These are phyloP conservation scores for Thymelicus acteon DNA, from an alignment of 2,888 invertebrate genomes.

Conservation along the genomic window DNA sequence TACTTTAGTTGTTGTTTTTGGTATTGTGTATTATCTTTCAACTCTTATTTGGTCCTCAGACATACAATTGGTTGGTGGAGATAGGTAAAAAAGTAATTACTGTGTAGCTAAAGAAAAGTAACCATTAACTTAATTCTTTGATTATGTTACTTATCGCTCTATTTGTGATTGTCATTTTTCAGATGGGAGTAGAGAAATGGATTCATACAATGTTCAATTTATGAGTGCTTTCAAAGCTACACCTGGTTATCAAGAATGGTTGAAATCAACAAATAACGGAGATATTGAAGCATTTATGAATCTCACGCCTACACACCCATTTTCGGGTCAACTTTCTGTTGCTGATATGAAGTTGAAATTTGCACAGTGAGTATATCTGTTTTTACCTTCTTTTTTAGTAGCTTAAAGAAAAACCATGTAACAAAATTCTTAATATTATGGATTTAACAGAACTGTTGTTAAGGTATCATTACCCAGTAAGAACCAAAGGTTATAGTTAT, in stretches of 20 bases:
- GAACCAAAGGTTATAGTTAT: no score
- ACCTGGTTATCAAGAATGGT: conserved; percentile 95
- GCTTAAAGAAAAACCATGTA: no score
- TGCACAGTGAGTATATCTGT: conserved; percentile 90
- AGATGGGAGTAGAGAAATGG: conserved; percentile 92
- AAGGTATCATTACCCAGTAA: no score
- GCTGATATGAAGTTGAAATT: conserved; percentile 96
- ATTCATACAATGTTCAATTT: conserved; percentile 95
- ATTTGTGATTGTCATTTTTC: conserved; percentile 39
- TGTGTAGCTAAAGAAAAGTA: no score
- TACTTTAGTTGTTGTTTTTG: no score
- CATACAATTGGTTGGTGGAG: no score
- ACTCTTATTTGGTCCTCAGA: no score
- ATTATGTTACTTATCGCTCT: not conserved
- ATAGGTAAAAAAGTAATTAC: no score
- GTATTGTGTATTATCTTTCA: not conserved
- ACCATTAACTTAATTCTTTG: no score
- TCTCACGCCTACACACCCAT: conserved; percentile 94
- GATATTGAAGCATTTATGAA: conserved; percentile 88
- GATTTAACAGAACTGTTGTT: no score
- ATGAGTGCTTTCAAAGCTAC: conserved; percentile 94
- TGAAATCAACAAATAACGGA: conserved; percentile 83
- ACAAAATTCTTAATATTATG: no score
- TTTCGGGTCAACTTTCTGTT: conserved; percentile 96
- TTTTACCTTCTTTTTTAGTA: not conserved